These are phyloP conservation scores for Drosophila helvetica DNA, from an alignment of 2,888 invertebrate species.

Conservation along the genomic window DNA sequence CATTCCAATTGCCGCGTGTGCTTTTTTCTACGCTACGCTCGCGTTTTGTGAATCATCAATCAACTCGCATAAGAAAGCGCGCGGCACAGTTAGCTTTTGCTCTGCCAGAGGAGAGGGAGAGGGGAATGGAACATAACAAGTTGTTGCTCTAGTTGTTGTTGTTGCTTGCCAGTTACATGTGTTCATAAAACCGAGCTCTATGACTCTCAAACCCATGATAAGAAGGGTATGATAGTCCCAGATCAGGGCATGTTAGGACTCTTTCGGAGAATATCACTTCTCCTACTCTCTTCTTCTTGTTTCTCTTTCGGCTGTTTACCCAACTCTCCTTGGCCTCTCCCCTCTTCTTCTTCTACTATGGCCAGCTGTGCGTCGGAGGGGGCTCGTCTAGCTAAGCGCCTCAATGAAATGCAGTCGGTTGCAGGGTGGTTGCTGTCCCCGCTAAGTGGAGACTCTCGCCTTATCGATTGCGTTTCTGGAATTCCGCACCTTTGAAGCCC, in stretches of 20 bases:
- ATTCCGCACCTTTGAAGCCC: conserved; percentile 6
- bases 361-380: conserved; percentile 37
- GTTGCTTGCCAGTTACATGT: too few species aligned
- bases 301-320: neutral
- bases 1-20: conserved; percentile 65
- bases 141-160: neutral
- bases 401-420: conserved; percentile 53
- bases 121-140: conserved; percentile 21
- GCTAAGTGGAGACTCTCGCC: conserved; percentile 32
- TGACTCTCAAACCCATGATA: conserved; percentile 19
- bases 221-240: conserved; percentile 11
- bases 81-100: conserved; percentile 39
- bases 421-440: conserved; percentile 52
- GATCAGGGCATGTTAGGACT: conserved; percentile 5
- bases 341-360: conserved; percentile 19
- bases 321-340: neutral
- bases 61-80: conserved; percentile 26
- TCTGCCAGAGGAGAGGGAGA: neutral
- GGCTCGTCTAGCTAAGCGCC: conserved; percentile 59
- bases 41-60: conserved; percentile 56
- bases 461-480: neutral
- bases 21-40: conserved; percentile 48
- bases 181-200: neutral
- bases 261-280: neutral
- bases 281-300: neutral